Percentiles rank a stretch among this genome's conserved stretches.
Evolutionary conservation across 2,113 vertebrate species (phyloP).

Genomic region (Erythrocercus mccallii): DNA sequence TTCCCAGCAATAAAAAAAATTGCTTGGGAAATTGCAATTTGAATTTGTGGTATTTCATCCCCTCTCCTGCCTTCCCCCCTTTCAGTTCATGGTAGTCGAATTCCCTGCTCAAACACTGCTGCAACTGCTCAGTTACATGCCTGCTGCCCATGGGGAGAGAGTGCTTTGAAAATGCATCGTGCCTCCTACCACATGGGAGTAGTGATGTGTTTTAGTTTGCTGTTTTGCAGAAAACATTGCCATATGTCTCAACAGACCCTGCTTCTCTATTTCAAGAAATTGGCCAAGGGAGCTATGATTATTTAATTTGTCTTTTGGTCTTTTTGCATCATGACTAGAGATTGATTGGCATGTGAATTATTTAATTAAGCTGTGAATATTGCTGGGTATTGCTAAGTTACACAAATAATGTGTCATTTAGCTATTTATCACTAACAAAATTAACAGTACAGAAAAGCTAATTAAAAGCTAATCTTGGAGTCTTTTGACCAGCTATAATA

Average conservation of each 20-base stretch:
- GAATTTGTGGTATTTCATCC: not conserved
- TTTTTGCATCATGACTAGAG: not conserved
- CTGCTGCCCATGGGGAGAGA: not conserved
- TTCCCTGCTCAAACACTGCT: not conserved
- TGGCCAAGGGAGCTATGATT: not conserved
- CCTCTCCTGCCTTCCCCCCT: not conserved
- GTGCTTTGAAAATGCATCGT: not conserved
- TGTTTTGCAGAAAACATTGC: not conserved
- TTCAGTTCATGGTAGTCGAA: not conserved
- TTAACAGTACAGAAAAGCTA: not conserved
- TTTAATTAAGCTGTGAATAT: not conserved
- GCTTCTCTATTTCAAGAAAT: not conserved
- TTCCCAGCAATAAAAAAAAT: not conserved
- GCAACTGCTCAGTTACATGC: not conserved
- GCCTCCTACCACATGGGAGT: not conserved
- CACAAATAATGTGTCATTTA: not conserved
- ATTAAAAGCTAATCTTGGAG: not conserved
- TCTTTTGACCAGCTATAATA: not conserved
- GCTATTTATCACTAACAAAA: not conserved
- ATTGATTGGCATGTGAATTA: not conserved
- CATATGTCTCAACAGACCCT: not conserved
- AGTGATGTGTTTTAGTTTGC: not conserved
- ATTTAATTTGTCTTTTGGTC: not conserved
- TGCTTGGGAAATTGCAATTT: fast-evolving
- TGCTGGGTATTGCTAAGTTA: not conserved